Evolutionary conservation across 1,140 invertebrate genomes (phyloP), one percentile per base, ranked within the genome.

Genomic region (Bilobella aurantiaca): DNA sequence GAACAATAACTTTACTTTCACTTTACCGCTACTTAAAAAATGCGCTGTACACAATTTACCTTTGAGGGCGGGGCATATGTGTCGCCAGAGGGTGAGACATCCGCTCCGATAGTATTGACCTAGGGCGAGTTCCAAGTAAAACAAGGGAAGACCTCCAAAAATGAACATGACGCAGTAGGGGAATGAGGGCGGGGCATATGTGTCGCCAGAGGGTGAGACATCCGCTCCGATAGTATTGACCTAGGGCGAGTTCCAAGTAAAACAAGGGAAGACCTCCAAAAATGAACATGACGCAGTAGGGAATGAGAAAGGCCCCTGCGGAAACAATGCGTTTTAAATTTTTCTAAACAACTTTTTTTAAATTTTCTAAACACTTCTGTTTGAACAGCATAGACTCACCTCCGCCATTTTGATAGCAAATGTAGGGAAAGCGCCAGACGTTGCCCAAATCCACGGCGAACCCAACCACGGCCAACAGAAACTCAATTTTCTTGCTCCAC

Each of bases 21-120:
- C n/a, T n/a, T n/a, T n/a, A n/a, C n/a, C n/a, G n/a, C n/a, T n/a
- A n/a, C n/a, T n/a, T n/a, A n/a, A n/a, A n/a, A n/a, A n/a, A n/a
- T n/a, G n/a, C n/a, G n/a, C n/a, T n/a, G n/a, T n/a, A n/a, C n/a
- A n/a, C n/a, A n/a, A n/a, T 75, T 81, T 80, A 96, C 95, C 96
- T 87, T 98, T 97, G 30, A 98, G 84, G 31, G 95, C 88, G 0
- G 96, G 96, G 78, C 94, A 97, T 73, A 98, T 93, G 72, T 90
- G 83, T 69, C 89, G 90, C 91, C 96, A 96, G 57, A 95, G 87
- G n/a, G 90, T 91, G 28, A 95, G 81, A 74, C 92, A 94, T 25
- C 93, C 92, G 74, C 89, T 90, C 21, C 90, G 84, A 78, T 94
- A 90, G 79, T 91, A 93, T 76, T 94, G 93, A 18, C 93, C 93